A percentile compares a stretch with the other conserved stretches of the same genome.
Conservation (phyloP, 23 tunicate species). For the Styela clava region DNA sequence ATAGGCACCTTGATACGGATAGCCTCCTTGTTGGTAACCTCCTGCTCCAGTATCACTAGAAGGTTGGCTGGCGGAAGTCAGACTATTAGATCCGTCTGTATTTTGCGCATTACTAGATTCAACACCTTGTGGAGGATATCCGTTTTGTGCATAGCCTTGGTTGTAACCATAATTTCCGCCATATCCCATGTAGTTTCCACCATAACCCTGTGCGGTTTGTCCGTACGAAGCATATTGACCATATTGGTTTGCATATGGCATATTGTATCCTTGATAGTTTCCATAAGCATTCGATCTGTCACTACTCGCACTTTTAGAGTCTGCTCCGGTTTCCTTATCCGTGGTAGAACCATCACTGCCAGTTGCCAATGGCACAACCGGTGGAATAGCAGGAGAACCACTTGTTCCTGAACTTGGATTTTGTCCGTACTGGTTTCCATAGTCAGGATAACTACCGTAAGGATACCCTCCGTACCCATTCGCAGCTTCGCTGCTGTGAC, state of each 20-base stretch:
- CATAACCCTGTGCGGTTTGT: not conserved
- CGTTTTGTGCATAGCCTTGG: constrained; percentile 3
- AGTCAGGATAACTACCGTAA: constrained; percentile 19
- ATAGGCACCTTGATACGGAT: not conserved
- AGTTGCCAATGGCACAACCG: not conserved
- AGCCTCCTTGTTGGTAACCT: not conserved
- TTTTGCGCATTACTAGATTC: not conserved
- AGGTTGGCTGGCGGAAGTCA: not conserved
- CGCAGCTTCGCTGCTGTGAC: constrained; percentile 5
- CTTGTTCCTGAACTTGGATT: not conserved
- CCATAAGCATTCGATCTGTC: not conserved
- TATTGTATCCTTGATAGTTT: constrained; percentile 9
- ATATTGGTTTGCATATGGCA: constrained; percentile 4
- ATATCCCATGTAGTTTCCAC: constrained; percentile 8
- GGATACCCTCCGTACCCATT: constrained; percentile 9
- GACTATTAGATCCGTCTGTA: not conserved
- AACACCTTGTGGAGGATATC: not conserved
- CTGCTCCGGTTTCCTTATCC: not conserved
- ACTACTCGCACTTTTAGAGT: not conserved
- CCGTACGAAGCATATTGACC: not conserved
- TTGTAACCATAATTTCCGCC: not conserved
- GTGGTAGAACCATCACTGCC: not conserved
- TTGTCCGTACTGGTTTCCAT: constrained; percentile 13
- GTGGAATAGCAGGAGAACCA: constrained; percentile 11
- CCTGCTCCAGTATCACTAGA: not conserved